Evolutionary conservation across 2,113 vertebrate species (phyloP), one percentile per base, ranked within the genome.

Genomic region (Pholis gunnellus): DNA sequence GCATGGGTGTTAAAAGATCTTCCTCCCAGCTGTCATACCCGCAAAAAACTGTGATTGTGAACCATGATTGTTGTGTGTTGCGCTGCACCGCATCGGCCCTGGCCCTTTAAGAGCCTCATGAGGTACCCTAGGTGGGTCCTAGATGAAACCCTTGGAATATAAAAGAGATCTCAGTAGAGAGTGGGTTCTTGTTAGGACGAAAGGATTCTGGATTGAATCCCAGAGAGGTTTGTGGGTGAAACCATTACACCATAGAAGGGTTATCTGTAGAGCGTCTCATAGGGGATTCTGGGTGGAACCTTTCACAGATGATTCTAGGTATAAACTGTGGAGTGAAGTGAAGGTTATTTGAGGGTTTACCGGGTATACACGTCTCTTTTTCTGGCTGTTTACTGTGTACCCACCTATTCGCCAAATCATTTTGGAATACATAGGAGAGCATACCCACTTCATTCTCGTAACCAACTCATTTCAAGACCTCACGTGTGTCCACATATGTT

Each of bases 401-500:
- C 20, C 50, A 57, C 10, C 54, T 57, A 13, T 14, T 20, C 20
- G 15, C 15, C 46, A 48, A 48, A 48, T 18, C 15, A 17, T 18
- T 18, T 18, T 56, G 4, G 25, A 10, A 57, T 57, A 2, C 11
- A 57, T 2, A 57, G 25, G n/a, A 57, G 54, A 27, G 54, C 11
- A 27, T 6, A 25, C 25, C 25, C 54, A 27, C 54, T 56, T 25
- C 54, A 27, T 25, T 2, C 25, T 56, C 22, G 22, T n/a, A 11
- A 56, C n/a, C n/a, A 57, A 27, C n/a, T 10, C 25, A 22, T 71
- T 9, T 65, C 22, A 82, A 76, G 56, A 64, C 14, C 6, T 34
- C 22, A 78, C 57, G 18, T 48, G 42, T 65, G 59, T 81, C 36
- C 38, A 29, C 27, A 9, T 42, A 69, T 75, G 63, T 18, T 65